Evolutionary conservation across 2,888 invertebrate species (phyloP).

Genomic region (Epinotia bilunana): DNA sequence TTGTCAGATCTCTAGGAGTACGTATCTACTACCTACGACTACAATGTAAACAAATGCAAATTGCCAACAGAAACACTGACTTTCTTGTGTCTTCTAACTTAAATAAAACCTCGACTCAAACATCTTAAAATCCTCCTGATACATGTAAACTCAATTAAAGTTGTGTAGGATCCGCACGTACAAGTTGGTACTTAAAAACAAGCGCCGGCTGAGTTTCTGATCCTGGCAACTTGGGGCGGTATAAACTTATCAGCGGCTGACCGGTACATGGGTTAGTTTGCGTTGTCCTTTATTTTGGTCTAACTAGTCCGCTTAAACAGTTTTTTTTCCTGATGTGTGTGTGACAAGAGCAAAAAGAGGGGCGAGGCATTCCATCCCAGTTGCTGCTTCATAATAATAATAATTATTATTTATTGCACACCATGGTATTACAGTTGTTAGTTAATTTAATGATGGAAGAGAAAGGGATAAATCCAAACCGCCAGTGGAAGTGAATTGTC

Average conservation of each 20-base stretch:
- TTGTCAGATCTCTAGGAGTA: not conserved
- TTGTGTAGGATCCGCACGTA: conserved; percentile 27
- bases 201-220: conserved; percentile 17
- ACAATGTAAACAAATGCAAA: not conserved
- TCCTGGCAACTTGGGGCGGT: conserved; percentile 16
- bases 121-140: conserved; percentile 24
- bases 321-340: no score
- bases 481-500: no score
- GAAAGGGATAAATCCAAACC: no score
- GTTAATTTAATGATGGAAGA: no score
- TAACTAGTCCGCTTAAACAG: not conserved
- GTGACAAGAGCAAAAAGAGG: no score
- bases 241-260: conserved; percentile 24
- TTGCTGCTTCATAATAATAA: no score
- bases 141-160: conserved; percentile 43
- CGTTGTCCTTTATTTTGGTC: not conserved
- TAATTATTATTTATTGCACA: no score
- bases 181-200: conserved; percentile 24
- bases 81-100: not conserved
- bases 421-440: no score
- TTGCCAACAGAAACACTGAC: not conserved
- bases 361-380: no score
- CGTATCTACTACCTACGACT: no score
- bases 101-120: conserved; percentile 1
- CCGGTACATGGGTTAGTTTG: conserved; percentile 3